These are phyloP conservation scores for Liodrosophila aerea DNA, from an alignment of 2,888 invertebrate genomes.

Conservation along the genomic window DNA sequence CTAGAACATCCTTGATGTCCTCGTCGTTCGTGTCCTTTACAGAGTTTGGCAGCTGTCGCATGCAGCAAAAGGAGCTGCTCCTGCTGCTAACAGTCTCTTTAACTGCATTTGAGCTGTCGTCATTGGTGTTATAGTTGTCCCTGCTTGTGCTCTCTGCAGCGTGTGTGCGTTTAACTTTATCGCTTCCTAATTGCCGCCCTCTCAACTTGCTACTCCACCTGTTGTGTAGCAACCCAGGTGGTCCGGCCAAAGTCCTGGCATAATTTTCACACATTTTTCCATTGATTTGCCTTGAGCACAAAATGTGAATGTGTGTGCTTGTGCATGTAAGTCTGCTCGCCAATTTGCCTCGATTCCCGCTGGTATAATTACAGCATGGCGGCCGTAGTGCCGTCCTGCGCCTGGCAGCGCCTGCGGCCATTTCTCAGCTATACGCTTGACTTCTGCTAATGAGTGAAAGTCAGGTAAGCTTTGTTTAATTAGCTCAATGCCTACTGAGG, in stretches of 20 bases:
- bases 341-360: conserved; percentile 68
- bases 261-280: conserved; percentile 54
- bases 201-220: conserved; percentile 17
- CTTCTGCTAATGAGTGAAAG: conserved; percentile 51
- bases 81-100: conserved; percentile 39
- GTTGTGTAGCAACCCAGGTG: conserved; percentile 25
- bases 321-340: conserved; percentile 16
- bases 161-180: conserved; percentile 61
- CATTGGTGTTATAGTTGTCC: neutral
- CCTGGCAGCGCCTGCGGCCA: conserved; percentile 53
- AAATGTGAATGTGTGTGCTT: neutral
- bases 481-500: conserved; percentile 48
- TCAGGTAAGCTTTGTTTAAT: conserved; percentile 65
- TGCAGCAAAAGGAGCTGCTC: conserved; percentile 43
- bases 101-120: conserved; percentile 53
- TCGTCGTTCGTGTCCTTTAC: conserved; percentile 23
- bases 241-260: conserved; percentile 30
- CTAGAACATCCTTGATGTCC: conserved; percentile 44
- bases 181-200: conserved; percentile 69
- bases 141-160: conserved; percentile 22
- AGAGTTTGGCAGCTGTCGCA: conserved; percentile 61
- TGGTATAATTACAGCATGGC: conserved; percentile 68
- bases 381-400: conserved; percentile 31
- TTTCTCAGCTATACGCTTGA: conserved; percentile 31
- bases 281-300: conserved; percentile 17